Base-by-base conservation (phyloP, 2,888 invertebrate genomes). In the Chaitophorus viminalis region DNA sequence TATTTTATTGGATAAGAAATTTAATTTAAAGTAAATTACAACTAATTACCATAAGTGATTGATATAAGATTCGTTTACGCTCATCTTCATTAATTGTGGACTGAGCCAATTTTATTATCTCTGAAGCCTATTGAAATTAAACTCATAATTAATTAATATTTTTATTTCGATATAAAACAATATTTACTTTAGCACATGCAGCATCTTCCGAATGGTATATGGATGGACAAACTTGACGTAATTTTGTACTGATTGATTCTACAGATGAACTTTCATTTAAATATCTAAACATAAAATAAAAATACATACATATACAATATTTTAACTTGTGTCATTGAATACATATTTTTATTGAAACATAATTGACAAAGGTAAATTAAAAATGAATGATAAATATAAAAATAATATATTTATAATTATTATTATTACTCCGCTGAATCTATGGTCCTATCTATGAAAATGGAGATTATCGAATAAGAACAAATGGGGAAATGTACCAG, bases 121-220 rank as follows among this genome's bases (percentile, higher is more conserved):
- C 98, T 90, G 97, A 97, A 0, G 97, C 97, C 95, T 82, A 77
- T 79, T 82, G 52, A 18, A 78, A 74, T 88, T 14, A 21, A 72
- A 52, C 17, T 14, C 18, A 52, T 25, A 6, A 72, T 18, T 60
- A 60, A 0, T 65, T 39, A 9, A 68, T n/a, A 46, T 52, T 54
- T 68, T 33, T 8, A 54, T 4, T 39, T 33, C 17, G 11, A 14
- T 14, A 46, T 46, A 46, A 14, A 46, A 39, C 25, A 52, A 21
- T 11, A 88, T 90, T 91, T 92, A 97, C 97, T 93, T 98, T 98
- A 3, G 98, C 97, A 90, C 97, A 97, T 21, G 97, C 96, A 6
- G 98, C 99, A 92, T 99, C 99, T 92, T 99, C 99, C 90, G 95
- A 95, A 89, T 96, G 95, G 91, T 98, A 99, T 46, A 99, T 93